These are phyloP conservation scores for Acrossocheilus wenchowensis DNA, from an alignment of 2,797 vertebrate species.

Conservation along the genomic window DNA sequence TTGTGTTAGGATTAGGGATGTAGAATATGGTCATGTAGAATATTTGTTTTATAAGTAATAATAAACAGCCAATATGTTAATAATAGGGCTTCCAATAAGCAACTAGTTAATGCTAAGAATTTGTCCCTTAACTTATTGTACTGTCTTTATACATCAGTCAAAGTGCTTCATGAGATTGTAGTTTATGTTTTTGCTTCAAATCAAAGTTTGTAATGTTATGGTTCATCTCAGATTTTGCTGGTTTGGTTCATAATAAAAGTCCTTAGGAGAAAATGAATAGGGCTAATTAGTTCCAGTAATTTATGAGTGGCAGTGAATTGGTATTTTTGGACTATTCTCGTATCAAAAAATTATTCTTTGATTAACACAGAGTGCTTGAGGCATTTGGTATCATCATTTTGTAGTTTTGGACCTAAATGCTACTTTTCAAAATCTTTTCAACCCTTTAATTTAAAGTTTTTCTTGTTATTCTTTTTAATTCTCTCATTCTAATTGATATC, in stretches of 20 bases:
- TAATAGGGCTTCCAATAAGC: too few relatives aligned
- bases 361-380: not conserved
- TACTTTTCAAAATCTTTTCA: not conserved
- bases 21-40: too few relatives aligned
- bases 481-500: not conserved
- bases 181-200: not conserved
- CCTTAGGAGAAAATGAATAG: not conserved
- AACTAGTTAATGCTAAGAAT: too few relatives aligned
- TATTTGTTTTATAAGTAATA: too few relatives aligned
- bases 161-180: not conserved
- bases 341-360: not conserved
- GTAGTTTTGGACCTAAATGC: not conserved
- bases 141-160: not conserved
- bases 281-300: not conserved
- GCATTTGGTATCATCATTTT: not conserved
- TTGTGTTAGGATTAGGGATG: too few relatives aligned
- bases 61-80: too few relatives aligned
- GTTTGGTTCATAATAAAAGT: not conserved
- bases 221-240: conserved; percentile 5
- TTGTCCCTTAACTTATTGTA: too few relatives aligned
- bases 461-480: not conserved
- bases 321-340: not conserved
- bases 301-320: not conserved
- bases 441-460: not conserved
- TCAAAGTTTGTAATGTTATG: not conserved